phyloP scores from a whole-genome alignment of 2,797 vertebrate species.

The Rhinichthys osculus region DNA sequence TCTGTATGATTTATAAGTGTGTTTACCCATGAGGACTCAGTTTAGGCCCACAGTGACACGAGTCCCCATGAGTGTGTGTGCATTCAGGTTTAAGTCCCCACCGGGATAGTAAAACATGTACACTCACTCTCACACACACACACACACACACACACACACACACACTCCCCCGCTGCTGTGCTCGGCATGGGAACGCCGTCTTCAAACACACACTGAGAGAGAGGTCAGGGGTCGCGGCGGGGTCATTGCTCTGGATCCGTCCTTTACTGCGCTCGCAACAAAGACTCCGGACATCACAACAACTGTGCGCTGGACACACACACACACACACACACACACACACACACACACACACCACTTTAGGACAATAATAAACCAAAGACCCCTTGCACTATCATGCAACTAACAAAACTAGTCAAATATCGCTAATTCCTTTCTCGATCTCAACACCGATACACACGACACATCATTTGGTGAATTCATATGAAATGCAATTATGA shows the following conservation, averaged over 20 bases:
- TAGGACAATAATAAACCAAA: background rate
- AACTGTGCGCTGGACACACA: too few relatives aligned
- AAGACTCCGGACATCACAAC: background rate
- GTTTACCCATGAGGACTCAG: too few relatives aligned
- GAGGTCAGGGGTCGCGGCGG: slow-evolving; percentile 93
- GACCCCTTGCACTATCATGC: background rate
- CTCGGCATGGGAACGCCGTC: slow-evolving; percentile 97
- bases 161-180: slow-evolving; percentile 66
- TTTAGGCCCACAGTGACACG: too few relatives aligned
- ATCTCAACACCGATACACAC: too few relatives aligned
- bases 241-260: slow-evolving; percentile 97
- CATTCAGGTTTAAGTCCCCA: too few relatives aligned
- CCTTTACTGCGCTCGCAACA: slow-evolving; percentile 77
- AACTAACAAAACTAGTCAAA: background rate
- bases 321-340: background rate
- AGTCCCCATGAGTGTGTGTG: too few relatives aligned
- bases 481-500: background rate
- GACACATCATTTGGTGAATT: background rate
- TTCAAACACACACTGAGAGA: slow-evolving; percentile 99
- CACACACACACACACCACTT: background rate
- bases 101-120: too few relatives aligned
- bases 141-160: slow-evolving; percentile 45
- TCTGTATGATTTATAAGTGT: too few relatives aligned
- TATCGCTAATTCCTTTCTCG: background rate
- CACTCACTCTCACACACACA: too few relatives aligned